Base-by-base conservation (phyloP, 1,140 invertebrate species). In the Drosophila yakuba region DNA sequence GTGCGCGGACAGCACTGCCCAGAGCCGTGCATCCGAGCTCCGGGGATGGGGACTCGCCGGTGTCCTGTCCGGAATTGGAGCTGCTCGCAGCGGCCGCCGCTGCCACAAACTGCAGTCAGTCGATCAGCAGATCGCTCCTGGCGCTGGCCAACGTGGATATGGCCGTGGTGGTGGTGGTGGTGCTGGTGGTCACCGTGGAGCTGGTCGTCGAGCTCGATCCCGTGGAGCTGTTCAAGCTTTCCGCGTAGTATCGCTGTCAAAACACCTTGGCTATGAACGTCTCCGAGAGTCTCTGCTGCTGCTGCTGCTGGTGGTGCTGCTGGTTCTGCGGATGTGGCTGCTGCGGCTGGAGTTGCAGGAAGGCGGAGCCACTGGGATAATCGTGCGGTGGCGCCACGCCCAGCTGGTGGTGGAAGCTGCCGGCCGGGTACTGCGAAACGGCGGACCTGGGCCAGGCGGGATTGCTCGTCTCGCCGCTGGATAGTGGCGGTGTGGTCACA, bases 231-330 rank as follows among this genome's bases (percentile, higher is more conserved):
- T 71, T 81, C 73, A 92, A 41, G 23, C 75, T 89, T 43, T 92
- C 90, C 11, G 89, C 85, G 59, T 92, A 92, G 80, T 92, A 92
- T 72, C 92, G 66, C 79, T 92, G 91, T 92, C 92, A 92, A 83
- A 92, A 92, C 17, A 92, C 92, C 71, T 92, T 92, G 12, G 92
- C 92, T 7, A 92, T 92, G 48, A 92, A 92, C 7, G 92, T 84
- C 67, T 92, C 92, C 59, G 78, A 74, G 4, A 84, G 50, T 2
- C 78, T 66, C 15, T 67, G 83, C 32, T 81, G 81, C 15, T 67
- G 83, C 32, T 81, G 81, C 12, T 62, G 68, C n/a, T 57, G 78
- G 12, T 67, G 75, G 25, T 43, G 55, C 5, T 67, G 82, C 36
- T 67, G 56, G 17, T 64, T 59, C 17, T 57, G 62, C 20, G 67